Base-by-base conservation (phyloP, 2,797 vertebrate species). In the Mus minutoides region DNA sequence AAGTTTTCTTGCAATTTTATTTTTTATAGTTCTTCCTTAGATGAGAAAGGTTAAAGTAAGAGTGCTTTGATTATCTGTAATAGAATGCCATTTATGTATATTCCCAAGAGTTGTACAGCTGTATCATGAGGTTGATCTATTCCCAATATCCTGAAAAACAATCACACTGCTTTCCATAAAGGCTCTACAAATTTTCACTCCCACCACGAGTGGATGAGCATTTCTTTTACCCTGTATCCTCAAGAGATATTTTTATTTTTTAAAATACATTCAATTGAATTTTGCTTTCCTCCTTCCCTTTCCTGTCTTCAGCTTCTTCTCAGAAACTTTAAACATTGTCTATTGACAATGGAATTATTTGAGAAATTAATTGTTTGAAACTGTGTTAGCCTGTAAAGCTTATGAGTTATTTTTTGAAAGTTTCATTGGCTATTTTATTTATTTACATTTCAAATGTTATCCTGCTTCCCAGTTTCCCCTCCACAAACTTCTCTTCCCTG, bases 21-120 rank as follows among this genome's bases (percentile, higher is more conserved):
- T 0, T 84, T 99, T 73, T 99, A 98, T 95, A 99, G 98, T 91
- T 99, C 99, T 97, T 99, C 99, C 90, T 94, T 98, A 69, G 98
- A 99, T 96, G 49, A 99, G 98, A 98, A 99, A 97, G 99, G 99
- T 99, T 98, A 88, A 96, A 71, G 10, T 92, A 93, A 79, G 34
- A 58, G 62, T 67, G 13, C 58, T 88, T 37, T 83, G n/a, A 69
- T 77, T 87, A 12, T 78, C 49, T 62, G 46, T 37, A 49, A 67
- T 14, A 52, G 6, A 7, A 49, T 67, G 8, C 22, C 19, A 49
- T 52, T 43, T 67, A 43, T 34, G 43, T 16, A n/a, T 24, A 46
- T n/a, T 19, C 10, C 7, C 19, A 34, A n/a, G 31, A 67, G 6
- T 34, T 6, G 3, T 67, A n/a, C 13, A n/a, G 31, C 19, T 14